phyloP scores from a whole-genome alignment of 2,888 invertebrate genomes.

The Polia nebulosa region DNA sequence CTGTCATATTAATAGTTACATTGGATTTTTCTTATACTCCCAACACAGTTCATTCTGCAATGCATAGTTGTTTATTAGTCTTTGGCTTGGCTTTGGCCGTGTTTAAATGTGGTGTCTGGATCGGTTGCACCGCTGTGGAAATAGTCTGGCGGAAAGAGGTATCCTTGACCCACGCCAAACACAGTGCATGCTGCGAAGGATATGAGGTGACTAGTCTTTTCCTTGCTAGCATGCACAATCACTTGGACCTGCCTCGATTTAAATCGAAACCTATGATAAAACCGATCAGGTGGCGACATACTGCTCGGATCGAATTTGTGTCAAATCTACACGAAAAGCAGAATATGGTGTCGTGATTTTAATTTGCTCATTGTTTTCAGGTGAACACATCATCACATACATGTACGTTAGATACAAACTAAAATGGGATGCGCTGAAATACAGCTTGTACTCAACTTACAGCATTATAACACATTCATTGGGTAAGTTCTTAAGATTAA shows the following conservation, averaged over 20 bases:
- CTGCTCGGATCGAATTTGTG: too few species aligned
- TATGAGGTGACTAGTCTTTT: too few species aligned
- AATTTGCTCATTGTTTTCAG: constrained; percentile 69
- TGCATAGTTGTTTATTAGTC: neutral
- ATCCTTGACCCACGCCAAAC: too few species aligned
- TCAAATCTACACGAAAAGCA: neutral
- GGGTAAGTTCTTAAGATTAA: constrained; percentile 74
- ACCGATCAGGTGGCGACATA: too few species aligned
- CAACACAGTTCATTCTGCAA: neutral
- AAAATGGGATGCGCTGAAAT: constrained; percentile 87
- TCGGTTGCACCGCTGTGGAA: too few species aligned
- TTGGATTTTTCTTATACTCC: neutral
- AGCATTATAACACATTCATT: constrained; percentile 83
- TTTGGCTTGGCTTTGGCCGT: too few species aligned
- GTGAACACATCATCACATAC: constrained; percentile 85
- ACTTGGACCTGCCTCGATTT: neutral
- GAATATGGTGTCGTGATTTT: neutral
- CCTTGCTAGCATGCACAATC: neutral
- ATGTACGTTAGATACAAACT: constrained; percentile 85
- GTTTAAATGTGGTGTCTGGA: too few species aligned
- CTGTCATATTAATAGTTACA: too few species aligned
- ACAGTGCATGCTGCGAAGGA: too few species aligned
- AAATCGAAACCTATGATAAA: too few species aligned
- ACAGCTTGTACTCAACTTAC: constrained; percentile 86
- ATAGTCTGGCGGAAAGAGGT: too few species aligned